phyloP scores from a whole-genome alignment of 2,888 invertebrate genomes.

The Trachelus stipa region DNA sequence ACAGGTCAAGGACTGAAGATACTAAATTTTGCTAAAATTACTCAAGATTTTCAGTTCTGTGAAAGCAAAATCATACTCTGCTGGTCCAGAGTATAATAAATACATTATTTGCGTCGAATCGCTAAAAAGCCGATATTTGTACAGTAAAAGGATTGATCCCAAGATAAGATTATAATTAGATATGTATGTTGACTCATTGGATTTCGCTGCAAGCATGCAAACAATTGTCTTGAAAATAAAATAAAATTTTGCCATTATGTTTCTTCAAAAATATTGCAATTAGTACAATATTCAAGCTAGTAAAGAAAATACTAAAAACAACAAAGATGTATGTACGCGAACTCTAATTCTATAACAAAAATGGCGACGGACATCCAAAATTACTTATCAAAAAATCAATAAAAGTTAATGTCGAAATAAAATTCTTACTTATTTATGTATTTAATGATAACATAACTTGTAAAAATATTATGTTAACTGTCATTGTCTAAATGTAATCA shows the following conservation, averaged over 20 bases:
- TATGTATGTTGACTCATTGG: background rate
- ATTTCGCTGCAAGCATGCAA: background rate
- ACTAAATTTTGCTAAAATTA: background rate
- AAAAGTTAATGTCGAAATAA: background rate
- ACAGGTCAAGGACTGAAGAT: background rate
- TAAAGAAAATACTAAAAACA: conserved; percentile 4
- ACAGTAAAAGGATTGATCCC: background rate
- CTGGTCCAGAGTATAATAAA: background rate
- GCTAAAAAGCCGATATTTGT: background rate
- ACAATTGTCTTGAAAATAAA: background rate
- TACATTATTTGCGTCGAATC: background rate
- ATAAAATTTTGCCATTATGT: background rate
- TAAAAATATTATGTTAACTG: background rate
- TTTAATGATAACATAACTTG: background rate
- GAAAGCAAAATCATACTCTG: background rate
- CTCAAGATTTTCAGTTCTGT: background rate
- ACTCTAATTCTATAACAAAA: background rate
- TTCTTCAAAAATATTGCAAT: background rate
- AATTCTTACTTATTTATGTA: no score
- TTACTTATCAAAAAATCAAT: background rate
- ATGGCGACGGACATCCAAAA: background rate
- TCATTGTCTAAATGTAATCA: background rate
- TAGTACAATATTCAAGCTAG: background rate
- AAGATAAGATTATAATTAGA: background rate
- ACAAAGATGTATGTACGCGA: background rate